Conservation (phyloP, 2,888 invertebrate genomes). For the Helobdella robusta region DNA sequence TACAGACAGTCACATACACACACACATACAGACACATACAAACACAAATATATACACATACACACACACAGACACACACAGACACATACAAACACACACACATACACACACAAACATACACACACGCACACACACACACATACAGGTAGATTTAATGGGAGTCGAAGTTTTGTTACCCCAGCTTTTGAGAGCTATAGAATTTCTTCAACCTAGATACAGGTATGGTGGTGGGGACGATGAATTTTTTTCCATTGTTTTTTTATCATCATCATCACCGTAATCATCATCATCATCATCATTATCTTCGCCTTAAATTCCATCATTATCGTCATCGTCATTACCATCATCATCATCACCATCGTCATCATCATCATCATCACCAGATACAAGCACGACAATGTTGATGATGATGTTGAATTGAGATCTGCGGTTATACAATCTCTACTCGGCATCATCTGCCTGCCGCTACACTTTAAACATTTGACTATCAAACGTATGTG, state of each 20-base stretch:
- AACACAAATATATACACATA: too few relatives aligned
- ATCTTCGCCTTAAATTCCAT: too few relatives aligned
- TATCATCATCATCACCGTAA: background rate
- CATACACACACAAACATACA: too few relatives aligned
- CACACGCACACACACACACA: too few relatives aligned
- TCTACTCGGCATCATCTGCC: constrained; percentile 75
- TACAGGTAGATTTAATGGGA: too few relatives aligned
- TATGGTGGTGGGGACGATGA: background rate
- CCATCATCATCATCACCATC: background rate
- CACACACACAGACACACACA: too few relatives aligned
- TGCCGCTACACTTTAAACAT: constrained; percentile 75
- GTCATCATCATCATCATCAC: background rate
- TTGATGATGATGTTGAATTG: constrained; percentile 52
- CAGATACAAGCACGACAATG: constrained; percentile 26
- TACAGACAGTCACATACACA: too few relatives aligned
- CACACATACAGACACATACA: too few relatives aligned
- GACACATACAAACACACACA: too few relatives aligned
- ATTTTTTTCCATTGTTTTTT: background rate
- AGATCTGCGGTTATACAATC: constrained; percentile 83
- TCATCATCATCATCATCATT: background rate
- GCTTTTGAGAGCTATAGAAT: constrained; percentile 76
- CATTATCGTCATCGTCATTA: background rate
- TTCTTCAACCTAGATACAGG: constrained; percentile 8
- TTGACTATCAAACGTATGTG: constrained; percentile 49
- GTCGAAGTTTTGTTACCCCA: constrained; percentile 81